Percentiles rank a stretch among this genome's conserved stretches.
These are phyloP conservation scores for Siphonodentalium dalli DNA, from an alignment of 2,888 invertebrate genomes.

Conservation along the genomic window DNA sequence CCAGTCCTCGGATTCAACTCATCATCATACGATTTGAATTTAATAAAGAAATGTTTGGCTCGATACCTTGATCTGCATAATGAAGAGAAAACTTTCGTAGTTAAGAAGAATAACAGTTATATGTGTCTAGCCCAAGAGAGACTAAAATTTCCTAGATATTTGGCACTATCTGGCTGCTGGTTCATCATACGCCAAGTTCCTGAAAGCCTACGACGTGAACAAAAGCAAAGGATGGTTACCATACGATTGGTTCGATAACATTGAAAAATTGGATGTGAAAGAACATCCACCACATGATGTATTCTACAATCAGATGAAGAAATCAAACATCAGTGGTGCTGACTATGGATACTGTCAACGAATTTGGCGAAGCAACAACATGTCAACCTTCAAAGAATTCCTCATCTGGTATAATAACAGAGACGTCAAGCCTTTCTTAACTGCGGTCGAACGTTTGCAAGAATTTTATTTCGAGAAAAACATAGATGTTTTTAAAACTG, in stretches of 20 bases:
- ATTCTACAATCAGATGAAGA: too few species aligned
- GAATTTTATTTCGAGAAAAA: too few species aligned
- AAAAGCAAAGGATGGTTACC: background rate
- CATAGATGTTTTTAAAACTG: too few species aligned
- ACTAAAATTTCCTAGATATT: background rate
- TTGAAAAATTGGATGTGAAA: background rate
- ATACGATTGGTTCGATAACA: background rate
- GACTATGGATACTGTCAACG: too few species aligned
- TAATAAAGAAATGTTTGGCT: background rate
- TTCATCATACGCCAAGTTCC: background rate
- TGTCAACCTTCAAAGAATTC: too few species aligned
- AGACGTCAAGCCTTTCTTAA: too few species aligned
- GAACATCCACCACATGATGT: too few species aligned
- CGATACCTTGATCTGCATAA: background rate
- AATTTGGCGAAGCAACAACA: too few species aligned
- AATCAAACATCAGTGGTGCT: too few species aligned
- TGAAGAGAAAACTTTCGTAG: background rate
- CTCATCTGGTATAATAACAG: too few species aligned
- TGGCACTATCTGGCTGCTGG: background rate
- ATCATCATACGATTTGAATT: constrained; percentile 13
- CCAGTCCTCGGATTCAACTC: constrained; percentile 11
- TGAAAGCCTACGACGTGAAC: background rate
- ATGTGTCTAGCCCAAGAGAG: background rate
- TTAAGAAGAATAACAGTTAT: constrained; percentile 9
- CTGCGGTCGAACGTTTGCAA: too few species aligned